Conservation (phyloP, 2,113 vertebrate species). For the Pyxicephalus adspersus region DNA sequence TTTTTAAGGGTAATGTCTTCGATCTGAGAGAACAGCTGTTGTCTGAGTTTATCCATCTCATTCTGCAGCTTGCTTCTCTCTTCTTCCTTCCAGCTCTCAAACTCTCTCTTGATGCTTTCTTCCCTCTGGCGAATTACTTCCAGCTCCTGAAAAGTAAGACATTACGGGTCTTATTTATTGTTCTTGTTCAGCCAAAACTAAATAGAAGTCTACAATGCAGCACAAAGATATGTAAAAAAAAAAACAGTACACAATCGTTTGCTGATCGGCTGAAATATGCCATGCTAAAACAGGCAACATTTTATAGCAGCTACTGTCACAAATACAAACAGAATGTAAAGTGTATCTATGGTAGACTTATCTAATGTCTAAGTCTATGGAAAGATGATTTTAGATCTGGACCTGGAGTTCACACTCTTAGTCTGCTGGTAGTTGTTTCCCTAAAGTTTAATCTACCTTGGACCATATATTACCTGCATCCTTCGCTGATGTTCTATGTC, state of each 20-base stretch:
- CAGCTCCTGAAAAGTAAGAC: constrained; percentile 65
- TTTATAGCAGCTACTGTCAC: too few species aligned
- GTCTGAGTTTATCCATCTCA: constrained; percentile 67
- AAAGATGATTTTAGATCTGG: too few species aligned
- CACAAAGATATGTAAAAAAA: background rate
- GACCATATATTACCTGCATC: constrained; percentile 63
- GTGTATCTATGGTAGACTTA: too few species aligned
- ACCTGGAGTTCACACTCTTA: too few species aligned
- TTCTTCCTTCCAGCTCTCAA: constrained; percentile 75
- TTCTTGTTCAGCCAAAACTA: background rate
- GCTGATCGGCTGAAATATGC: too few species aligned
- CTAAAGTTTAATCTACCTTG: background rate
- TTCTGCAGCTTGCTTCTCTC: constrained; percentile 66
- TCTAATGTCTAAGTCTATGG: too few species aligned
- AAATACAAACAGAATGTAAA: too few species aligned
- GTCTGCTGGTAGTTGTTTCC: background rate
- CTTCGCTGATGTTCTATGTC: constrained; percentile 62
- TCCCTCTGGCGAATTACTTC: constrained; percentile 63
- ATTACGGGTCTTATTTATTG: too few species aligned
- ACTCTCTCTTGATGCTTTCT: constrained; percentile 60
- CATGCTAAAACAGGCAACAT: too few species aligned
- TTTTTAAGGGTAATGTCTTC: constrained; percentile 67
- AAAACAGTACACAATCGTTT: too few species aligned
- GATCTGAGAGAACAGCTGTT: constrained; percentile 66
- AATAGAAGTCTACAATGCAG: background rate